Evolutionary conservation across 1,140 invertebrate genomes (phyloP), one percentile per base, ranked within the genome.

Genomic region (Diplogasteroides magnus): DNA sequence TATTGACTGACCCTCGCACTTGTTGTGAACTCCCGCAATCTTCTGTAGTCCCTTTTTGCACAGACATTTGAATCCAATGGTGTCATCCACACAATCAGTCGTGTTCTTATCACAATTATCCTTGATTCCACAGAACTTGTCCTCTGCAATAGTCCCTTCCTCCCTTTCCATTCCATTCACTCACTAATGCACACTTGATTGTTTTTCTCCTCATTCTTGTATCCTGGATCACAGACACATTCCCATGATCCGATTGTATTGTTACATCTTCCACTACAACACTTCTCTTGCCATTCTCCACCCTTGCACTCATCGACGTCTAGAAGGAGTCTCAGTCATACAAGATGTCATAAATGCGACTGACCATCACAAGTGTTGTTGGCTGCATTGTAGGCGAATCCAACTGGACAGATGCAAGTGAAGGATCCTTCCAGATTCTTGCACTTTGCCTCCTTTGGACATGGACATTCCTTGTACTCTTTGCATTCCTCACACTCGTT

Each of bases 351-450:
- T 48, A 6, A 11, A 11, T 48, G 6, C 37, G 6, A 48, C 37
- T 48, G 6, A 48, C 37, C 37, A 48, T 48, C 37, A 19, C 37
- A 48, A 11, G 6, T 48, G 37, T 48, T 55, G 6, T 67, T 48
- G 37, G 55, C 31, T 28, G 19, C 56, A 61, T 67, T 61, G 31
- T 48, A 29, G 23, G 23, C 15, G 28, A n/a, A 67, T 56, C 65
- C 65, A 25, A 23, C 65, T 31, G 55, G 31, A 25, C 65, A 67
- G 23, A 23, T 25, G 28, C 65, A 67, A 19, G 31, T 32, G 65
- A 67, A 67, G 26, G 65, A 60, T 60, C 65, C 65, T 15, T 56
- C 32, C 13, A 61, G 13, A 28, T 67, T 67, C 6, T 11, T 60
- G 37, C 37, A 6, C 19, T 48, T 19, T 48, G 6, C 6, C 37